A percentile compares a stretch with the other conserved stretches of the same genome.
Evolutionary conservation across 2,888 invertebrate genomes (phyloP).

Genomic region (Dicycla oo): DNA sequence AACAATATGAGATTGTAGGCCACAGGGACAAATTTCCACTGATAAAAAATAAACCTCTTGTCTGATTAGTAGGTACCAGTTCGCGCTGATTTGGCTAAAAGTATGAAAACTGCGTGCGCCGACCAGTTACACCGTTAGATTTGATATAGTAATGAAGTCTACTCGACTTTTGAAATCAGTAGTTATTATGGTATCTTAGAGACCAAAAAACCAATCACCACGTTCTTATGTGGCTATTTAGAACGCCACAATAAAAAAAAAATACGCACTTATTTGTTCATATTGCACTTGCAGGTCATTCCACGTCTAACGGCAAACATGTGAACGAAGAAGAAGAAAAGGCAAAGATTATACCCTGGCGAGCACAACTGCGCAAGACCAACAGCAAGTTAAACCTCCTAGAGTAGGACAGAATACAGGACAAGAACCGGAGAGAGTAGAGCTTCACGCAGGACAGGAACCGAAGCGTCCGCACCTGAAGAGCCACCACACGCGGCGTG

Average conservation of each 20-base stretch:
- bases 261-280: neutral
- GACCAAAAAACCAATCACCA: neutral
- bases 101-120: no score
- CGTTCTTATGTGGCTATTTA: no score
- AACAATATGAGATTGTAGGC: no score
- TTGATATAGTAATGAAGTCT: neutral
- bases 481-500: slow-evolving; percentile 46
- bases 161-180: neutral
- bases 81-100: no score
- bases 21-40: no score
- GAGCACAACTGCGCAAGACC: slow-evolving; percentile 96
- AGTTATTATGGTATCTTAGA: neutral
- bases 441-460: slow-evolving; percentile 12
- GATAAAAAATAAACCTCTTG: no score
- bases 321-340: slow-evolving; percentile 90
- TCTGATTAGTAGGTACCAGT: no score
- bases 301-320: slow-evolving; percentile 81
- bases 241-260: no score
- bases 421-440: slow-evolving; percentile 81
- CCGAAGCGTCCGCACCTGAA: slow-evolving; percentile 45
- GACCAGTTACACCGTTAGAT: neutral
- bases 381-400: slow-evolving; percentile 96
- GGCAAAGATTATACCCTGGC: slow-evolving; percentile 96
- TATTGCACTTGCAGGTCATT: slow-evolving; percentile 78
- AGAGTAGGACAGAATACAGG: slow-evolving; percentile 82